Percentiles rank a stretch among this genome's conserved stretches.
phyloP scores from a whole-genome alignment of 2,888 invertebrate species.

The Orgyia antiqua region DNA sequence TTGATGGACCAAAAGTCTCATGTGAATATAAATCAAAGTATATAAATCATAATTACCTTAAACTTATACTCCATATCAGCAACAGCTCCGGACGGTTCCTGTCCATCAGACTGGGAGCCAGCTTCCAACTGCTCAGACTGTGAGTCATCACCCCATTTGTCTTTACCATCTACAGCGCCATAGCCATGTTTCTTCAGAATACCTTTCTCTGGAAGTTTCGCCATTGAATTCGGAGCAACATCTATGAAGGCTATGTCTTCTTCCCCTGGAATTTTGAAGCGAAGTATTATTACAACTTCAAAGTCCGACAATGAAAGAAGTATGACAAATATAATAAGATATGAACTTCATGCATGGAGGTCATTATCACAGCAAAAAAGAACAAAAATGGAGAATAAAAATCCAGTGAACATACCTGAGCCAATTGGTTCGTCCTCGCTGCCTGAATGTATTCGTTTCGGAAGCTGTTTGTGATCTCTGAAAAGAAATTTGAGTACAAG shows the following conservation, averaged over 20 bases:
- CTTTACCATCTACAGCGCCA: slow-evolving; percentile 85
- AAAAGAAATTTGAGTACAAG: too few relatives aligned
- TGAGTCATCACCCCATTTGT: slow-evolving; percentile 85
- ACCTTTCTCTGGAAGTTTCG: slow-evolving; percentile 91
- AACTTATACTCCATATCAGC: slow-evolving; percentile 91
- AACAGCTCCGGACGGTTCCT: slow-evolving; percentile 81
- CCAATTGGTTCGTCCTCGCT: slow-evolving; percentile 87
- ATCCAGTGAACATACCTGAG: slow-evolving; percentile 77
- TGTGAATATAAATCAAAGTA: too few relatives aligned
- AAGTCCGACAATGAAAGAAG: too few relatives aligned
- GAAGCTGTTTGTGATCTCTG: slow-evolving; percentile 86
- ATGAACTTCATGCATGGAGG: too few relatives aligned
- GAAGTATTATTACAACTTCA: too few relatives aligned
- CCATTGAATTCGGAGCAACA: slow-evolving; percentile 84
- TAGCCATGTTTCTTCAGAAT: slow-evolving; percentile 94
- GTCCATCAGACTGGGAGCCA: slow-evolving; percentile 83
- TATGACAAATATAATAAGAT: too few relatives aligned
- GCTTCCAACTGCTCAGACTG: slow-evolving; percentile 84
- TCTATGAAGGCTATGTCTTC: slow-evolving; percentile 92
- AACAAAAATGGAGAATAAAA: too few relatives aligned
- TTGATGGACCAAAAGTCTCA: too few relatives aligned
- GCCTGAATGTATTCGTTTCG: slow-evolving; percentile 84
- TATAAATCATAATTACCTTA: slow-evolving; percentile 66
- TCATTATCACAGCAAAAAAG: too few relatives aligned
- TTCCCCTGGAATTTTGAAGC: slow-evolving; percentile 72